Base-by-base conservation (phyloP, 2,888 invertebrate species). In the Mythimna impura region DNA sequence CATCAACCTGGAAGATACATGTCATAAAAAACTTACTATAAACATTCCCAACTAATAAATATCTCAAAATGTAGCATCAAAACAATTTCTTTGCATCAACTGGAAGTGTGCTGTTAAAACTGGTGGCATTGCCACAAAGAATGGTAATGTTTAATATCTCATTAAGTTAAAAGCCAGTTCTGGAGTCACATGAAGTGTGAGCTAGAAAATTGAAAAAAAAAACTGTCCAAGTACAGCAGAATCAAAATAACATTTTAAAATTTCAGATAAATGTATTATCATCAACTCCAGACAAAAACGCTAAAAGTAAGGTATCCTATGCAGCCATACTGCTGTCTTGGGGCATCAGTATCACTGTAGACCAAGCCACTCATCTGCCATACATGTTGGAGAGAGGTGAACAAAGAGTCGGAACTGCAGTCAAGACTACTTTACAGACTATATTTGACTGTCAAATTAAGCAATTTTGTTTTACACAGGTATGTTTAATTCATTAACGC, bases 361-460 rank as follows among this genome's bases (percentile, higher is more conserved):
- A 90, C 40, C 84, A 89, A 55, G 90, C 94, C 2, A 91, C 88
- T 34, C 94, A 96, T 78, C 87, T 96, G 14, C 96, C 96, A 7
- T 94, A 94, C 78, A 90, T 96, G 91, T 81, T 96, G 22, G 96
- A 96, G 67, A 88, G 91, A 78, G 96, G 96, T 2, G 93, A 94
- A 60, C 91, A 92, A 70, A 94, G 83, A 80, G 81, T 95, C 34
- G 93, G 92, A 0, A 84, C 87, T 8, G 87, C 92, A 76, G 95
- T 96, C 0, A 95, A 94, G 80, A 74, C 88, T 25, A 89, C 91
- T 0, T 76, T 96, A 67, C 93, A 93, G 71, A 93, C 87, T 47
- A 85, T 96, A 66, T 96, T 96, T 93, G 96, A 96, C 81, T 96
- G 96, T 75, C 93, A 91, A 71, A 94, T 96, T 22, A 92, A 90